Evolutionary conservation across 2,113 vertebrate species (phyloP).

Genomic region (Labrus mixtus): DNA sequence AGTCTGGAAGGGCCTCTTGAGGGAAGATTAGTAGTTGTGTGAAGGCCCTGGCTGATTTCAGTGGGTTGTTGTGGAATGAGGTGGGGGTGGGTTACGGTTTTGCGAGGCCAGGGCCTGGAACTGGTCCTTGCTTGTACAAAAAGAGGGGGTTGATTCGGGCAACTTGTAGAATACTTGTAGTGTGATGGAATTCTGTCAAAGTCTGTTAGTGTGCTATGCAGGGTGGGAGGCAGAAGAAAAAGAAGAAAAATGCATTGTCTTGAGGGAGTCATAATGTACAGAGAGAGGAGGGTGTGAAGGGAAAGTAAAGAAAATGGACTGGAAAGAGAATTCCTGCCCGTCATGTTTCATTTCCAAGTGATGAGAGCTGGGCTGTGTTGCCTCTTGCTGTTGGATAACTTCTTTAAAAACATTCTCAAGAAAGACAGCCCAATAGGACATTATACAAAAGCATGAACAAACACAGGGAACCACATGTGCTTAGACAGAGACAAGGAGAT

Average conservation of each 20-base stretch:
- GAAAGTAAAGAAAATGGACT: conserved; percentile 32
- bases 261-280: conserved; percentile 9
- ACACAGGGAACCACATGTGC: conserved; percentile 20
- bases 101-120: conserved; percentile 53
- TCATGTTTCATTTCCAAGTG: conserved; percentile 62
- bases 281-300: conserved; percentile 43
- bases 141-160: conserved; percentile 44
- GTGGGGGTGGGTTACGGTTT: conserved; percentile 53
- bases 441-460: conserved; percentile 17
- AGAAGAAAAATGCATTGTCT: conserved; percentile 64
- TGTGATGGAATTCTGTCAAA: conserved; percentile 55
- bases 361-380: conserved; percentile 44
- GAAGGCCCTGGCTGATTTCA: conserved; percentile 44
- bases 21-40: conserved; percentile 49
- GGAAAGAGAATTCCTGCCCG: conserved; percentile 46
- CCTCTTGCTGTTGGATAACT: conserved; percentile 28
- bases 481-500: neutral
- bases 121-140: conserved; percentile 53
- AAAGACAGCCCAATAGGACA: neutral
- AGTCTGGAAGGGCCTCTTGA: conserved; percentile 39
- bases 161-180: conserved; percentile 60
- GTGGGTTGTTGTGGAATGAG: conserved; percentile 68
- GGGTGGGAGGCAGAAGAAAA: conserved; percentile 62
- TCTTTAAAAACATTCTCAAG: conserved; percentile 18
- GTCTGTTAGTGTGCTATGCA: conserved; percentile 38